A percentile compares a stretch with the other conserved stretches of the same genome.
Conservation (phyloP, 1,140 invertebrate species). For the Danaus melanippus region DNA sequence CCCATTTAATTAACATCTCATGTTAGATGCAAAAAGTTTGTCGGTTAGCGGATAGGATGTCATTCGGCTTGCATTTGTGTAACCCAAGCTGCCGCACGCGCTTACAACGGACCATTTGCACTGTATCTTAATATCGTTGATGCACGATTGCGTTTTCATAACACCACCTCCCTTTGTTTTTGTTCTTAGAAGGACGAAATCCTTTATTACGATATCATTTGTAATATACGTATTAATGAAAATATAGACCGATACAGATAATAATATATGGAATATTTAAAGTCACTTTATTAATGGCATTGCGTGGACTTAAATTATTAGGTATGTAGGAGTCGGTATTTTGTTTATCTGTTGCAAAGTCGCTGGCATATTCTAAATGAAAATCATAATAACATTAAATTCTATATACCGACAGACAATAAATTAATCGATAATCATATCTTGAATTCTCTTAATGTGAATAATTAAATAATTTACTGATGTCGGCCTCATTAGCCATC, state of each 20-base stretch:
- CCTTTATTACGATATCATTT: no score
- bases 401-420: slow-evolving; percentile 3
- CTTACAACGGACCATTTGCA: no score
- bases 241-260: no score
- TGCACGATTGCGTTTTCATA: no score
- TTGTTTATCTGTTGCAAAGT: background rate
- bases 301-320: no score
- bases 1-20: slow-evolving; percentile 63
- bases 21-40: slow-evolving; percentile 48
- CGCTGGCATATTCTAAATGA: no score
- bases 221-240: no score
- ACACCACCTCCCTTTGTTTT: no score
- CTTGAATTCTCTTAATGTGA: slow-evolving; percentile 34
- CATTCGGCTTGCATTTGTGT: slow-evolving; percentile 24
- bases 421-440: slow-evolving; percentile 19
- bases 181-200: no score
- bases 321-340: background rate
- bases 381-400: background rate
- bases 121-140: no score
- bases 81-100: background rate
- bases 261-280: no score
- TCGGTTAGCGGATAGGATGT: slow-evolving; percentile 35
- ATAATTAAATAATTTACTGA: slow-evolving; percentile 47
- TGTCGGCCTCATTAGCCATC: slow-evolving; percentile 50
- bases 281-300: no score